Base-by-base conservation (phyloP, 2,113 vertebrate genomes). In the Perca schrenkii region DNA sequence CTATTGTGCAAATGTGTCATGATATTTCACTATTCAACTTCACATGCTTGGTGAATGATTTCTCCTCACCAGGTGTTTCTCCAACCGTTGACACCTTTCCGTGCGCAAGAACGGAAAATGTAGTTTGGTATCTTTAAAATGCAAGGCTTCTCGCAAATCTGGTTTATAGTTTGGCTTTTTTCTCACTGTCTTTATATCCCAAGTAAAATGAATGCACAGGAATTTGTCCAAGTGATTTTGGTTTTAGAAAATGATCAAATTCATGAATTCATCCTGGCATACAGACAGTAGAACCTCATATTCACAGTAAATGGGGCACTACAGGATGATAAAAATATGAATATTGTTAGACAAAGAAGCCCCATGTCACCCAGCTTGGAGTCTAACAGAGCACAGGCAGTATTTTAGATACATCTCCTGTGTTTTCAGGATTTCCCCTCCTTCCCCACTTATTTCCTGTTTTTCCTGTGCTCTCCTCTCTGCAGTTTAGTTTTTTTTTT, bases 361-460 rank as follows among this genome's bases (percentile, higher is more conserved):
- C 19, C 11, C 15, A 6, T 54, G 7, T 50, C 10, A 34, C 17
- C 31, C 17, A 52, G 15, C 43, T 61, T 28, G 2, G 6, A n/a
- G 11, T 68, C 13, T 54, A 21, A 46, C 21, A 31, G 66, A 53
- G 12, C 8, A 68, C 36, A 47, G 50, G 7, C 36, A 17, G 34
- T 53, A 64, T 63, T 61, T 57, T 60, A 19, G 28, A 21, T 11
- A 16, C 19, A 5, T 80, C 46, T 36, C 19, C 16, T 17, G n/a
- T 17, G 6, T 78, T 77, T 76, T 71, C 67, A 80, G 78, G 85
- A 81, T 74, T 76, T 74, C 72, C 21, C 34, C 50, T 71, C 61
- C 65, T 73, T 61, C 75, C 63, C 0, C 12, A 46, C 62, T 61
- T 61, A 86, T 85, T 91, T 93, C 86, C 82, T 91, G 69, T 87